Conservation (phyloP, 2,797 vertebrate genomes). For the Esox lucius region DNA sequence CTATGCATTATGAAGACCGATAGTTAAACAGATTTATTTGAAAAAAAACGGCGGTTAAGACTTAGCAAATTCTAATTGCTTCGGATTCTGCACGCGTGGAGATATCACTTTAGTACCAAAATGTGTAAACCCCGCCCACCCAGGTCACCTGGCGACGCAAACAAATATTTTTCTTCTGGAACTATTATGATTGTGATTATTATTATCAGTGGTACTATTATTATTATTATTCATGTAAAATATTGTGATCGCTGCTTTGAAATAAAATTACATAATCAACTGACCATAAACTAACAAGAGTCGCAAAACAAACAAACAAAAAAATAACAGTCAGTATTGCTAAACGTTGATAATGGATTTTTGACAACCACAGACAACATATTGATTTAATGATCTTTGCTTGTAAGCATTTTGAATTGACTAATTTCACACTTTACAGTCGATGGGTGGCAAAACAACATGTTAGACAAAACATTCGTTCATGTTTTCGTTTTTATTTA, state of each 20-base stretch:
- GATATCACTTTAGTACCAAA: no score
- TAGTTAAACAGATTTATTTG: neutral
- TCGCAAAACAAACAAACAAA: neutral
- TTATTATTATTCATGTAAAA: neutral
- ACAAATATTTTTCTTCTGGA: no score
- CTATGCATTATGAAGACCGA: neutral
- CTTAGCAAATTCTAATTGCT: no score
- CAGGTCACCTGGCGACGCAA: no score
- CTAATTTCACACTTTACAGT: neutral
- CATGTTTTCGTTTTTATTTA: neutral
- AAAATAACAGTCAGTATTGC: neutral
- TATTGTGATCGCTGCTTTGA: neutral
- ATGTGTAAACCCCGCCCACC: no score
- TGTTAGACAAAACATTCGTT: neutral
- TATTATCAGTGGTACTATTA: neutral
- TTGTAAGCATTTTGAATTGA: neutral
- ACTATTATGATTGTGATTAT: neutral
- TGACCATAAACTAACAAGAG: neutral
- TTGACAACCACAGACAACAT: neutral
- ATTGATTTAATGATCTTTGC: slow-evolving; percentile 5
- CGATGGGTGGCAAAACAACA: neutral
- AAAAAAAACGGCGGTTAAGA: neutral
- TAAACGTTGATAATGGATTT: neutral
- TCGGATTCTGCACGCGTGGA: no score
- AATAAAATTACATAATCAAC: neutral